Percentiles rank a stretch among this genome's conserved stretches.
Evolutionary conservation across 2,888 invertebrate species (phyloP).

Genomic region (Siphlonurus alternatus): DNA sequence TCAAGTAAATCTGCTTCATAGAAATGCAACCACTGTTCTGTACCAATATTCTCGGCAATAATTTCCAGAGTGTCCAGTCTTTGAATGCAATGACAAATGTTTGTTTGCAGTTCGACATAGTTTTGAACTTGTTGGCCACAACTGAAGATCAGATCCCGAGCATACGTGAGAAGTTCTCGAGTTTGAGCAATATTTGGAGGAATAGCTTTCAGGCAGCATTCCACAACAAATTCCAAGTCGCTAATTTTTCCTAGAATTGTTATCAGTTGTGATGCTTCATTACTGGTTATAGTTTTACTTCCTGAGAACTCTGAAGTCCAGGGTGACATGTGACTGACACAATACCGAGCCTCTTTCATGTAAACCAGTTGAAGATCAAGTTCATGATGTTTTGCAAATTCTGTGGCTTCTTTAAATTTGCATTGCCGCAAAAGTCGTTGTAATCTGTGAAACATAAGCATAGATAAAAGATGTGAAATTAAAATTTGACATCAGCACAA

Average conservation of each 20-base stretch:
- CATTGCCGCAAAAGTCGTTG: slow-evolving; percentile 27
- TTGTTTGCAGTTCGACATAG: not conserved
- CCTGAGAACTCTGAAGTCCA: slow-evolving; percentile 17
- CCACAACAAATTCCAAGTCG: slow-evolving; percentile 27
- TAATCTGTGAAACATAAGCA: slow-evolving; percentile 20
- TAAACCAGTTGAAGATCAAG: slow-evolving; percentile 26
- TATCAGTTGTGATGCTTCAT: slow-evolving; percentile 25
- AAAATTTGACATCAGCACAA: no score
- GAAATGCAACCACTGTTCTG: slow-evolving; percentile 28
- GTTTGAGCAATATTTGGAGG: slow-evolving; percentile 22
- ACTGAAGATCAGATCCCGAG: slow-evolving; percentile 13
- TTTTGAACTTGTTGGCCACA: slow-evolving; percentile 11
- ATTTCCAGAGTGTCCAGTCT: slow-evolving; percentile 28
- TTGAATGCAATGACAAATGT: slow-evolving; percentile 15
- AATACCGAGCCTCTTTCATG: slow-evolving; percentile 27
- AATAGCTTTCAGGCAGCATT: slow-evolving; percentile 28
- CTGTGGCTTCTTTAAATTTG: slow-evolving; percentile 31
- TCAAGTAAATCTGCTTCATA: slow-evolving; percentile 25
- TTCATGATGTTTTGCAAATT: slow-evolving; percentile 27
- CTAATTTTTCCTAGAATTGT: slow-evolving; percentile 26
- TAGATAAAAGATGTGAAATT: not conserved
- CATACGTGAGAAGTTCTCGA: slow-evolving; percentile 23
- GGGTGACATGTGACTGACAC: slow-evolving; percentile 22
- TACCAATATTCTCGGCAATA: slow-evolving; percentile 18
- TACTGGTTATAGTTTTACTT: slow-evolving; percentile 5